Percentiles rank a stretch among this genome's conserved stretches.
phyloP scores from a whole-genome alignment of 2,888 invertebrate species.

The Nomada ruficornis region DNA sequence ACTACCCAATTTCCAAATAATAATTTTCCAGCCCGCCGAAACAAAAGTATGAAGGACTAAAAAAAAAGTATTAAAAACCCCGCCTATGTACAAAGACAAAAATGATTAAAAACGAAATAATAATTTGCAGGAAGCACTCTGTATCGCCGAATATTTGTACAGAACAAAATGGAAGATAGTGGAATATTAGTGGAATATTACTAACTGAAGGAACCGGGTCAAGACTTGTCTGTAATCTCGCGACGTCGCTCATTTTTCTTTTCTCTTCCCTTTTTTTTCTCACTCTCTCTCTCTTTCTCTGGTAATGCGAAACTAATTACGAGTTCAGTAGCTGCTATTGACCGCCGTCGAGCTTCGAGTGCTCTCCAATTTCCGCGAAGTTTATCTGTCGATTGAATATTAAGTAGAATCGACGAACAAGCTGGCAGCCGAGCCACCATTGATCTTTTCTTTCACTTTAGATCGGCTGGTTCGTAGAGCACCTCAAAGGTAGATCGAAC shows the following conservation, averaged over 20 bases:
- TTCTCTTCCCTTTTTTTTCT: background rate
- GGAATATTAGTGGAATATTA: too few species aligned
- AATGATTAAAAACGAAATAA: too few species aligned
- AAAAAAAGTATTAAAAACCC: too few species aligned
- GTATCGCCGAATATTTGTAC: constrained; percentile 5
- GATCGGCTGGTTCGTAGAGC: background rate
- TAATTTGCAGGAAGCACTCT: too few species aligned
- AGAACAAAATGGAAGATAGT: background rate
- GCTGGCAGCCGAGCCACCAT: background rate
- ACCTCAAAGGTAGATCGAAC: background rate
- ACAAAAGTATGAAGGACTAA: too few species aligned
- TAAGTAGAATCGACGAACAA: constrained; percentile 17
- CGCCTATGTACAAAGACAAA: too few species aligned
- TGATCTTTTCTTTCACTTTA: background rate
- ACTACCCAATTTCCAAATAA: too few species aligned
- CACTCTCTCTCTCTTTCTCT: background rate
- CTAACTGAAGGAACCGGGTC: constrained; percentile 40
- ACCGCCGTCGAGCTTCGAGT: constrained; percentile 7
- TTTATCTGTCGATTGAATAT: constrained; percentile 28
- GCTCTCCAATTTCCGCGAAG: constrained; percentile 20
- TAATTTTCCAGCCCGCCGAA: too few species aligned
- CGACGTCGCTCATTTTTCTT: constrained; percentile 11
- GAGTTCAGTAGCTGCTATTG: constrained; percentile 18
- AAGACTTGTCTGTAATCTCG: constrained; percentile 12
- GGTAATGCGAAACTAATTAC: constrained; percentile 41